Evolutionary conservation across 2,888 invertebrate genomes (phyloP).

Genomic region (Eilema caniola): DNA sequence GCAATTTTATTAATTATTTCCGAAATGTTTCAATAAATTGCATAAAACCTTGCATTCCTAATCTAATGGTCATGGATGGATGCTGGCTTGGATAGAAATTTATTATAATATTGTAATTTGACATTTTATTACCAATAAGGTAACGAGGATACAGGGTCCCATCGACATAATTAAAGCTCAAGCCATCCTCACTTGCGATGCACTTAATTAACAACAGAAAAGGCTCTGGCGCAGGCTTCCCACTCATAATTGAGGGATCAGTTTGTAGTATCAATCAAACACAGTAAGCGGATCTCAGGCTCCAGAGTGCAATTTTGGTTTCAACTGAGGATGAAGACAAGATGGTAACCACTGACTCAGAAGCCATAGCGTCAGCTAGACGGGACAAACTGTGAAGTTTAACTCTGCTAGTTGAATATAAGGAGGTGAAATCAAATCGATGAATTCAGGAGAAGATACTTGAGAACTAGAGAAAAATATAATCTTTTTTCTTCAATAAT

Average conservation of each 20-base stretch:
- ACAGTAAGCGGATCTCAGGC: not conserved
- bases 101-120: not conserved
- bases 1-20: conserved; percentile 6
- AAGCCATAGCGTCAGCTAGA: no score
- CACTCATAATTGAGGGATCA: not conserved
- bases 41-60: conserved; percentile 14
- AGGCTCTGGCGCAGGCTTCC: no score
- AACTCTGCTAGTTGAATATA: no score
- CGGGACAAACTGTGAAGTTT: no score
- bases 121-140: not conserved
- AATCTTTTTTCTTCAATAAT: not conserved
- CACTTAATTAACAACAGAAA: no score
- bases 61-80: not conserved
- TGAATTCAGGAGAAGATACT: not conserved
- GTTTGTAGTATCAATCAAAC: not conserved
- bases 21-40: conserved; percentile 7
- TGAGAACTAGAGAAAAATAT: not conserved
- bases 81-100: not conserved
- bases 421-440: not conserved
- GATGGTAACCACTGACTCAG: no score
- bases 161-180: not conserved
- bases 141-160: not conserved
- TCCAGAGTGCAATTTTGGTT: no score
- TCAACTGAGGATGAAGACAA: no score
- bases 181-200: not conserved